Base-by-base conservation (phyloP, 2,888 invertebrate genomes). In the Steinernema carpocapsae region DNA sequence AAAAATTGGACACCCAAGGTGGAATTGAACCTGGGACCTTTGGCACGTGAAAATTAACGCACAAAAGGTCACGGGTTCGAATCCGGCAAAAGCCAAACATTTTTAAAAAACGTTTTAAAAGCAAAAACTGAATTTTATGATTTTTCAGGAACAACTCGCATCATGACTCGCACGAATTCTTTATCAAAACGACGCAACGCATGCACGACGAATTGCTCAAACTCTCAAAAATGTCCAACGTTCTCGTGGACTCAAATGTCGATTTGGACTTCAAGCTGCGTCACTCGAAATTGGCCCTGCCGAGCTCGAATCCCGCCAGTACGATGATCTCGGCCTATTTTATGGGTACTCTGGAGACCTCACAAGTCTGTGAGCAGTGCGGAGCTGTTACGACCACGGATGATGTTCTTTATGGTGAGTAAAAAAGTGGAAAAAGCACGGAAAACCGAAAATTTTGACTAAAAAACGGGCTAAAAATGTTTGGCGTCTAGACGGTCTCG, bases 271-370 rank as follows among this genome's bases (percentile, higher is more conserved):
- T 29, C 32, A 64, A 64, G 14, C 64, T 64, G 29, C 24, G 26
- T 2, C 1, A 29, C 32, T 7, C 64, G 3, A 64, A 64, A 32
- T 22, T 29, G 29, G 37, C 32, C 64, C 29, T 64, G 17, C 64
- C 64, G 14, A 26, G 10, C 3, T 32, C 32, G 2, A 32, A 64
- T 32, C 32, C 64, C 1, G 3, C 29, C 17, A 29, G 64, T 1
- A 64, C 64, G 10, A 64, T 64, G 64, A 64, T 64, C 32, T 64
- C 64, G 17, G 29, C 64, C 17, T 64, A 32, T 29, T 64, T 64
- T 32, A 26, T 29, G 26, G 64, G 64, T 12, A 64, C 64, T 14
- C 64, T 64, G 32, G 64, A 64, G 64, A 64, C 64, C 29, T 26
- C 64, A 32, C 22, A 64, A 17, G 64, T 64, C 17, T 64, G 64